Evolutionary conservation across 2,888 invertebrate species (phyloP).

Genomic region (Athalia rosae): DNA sequence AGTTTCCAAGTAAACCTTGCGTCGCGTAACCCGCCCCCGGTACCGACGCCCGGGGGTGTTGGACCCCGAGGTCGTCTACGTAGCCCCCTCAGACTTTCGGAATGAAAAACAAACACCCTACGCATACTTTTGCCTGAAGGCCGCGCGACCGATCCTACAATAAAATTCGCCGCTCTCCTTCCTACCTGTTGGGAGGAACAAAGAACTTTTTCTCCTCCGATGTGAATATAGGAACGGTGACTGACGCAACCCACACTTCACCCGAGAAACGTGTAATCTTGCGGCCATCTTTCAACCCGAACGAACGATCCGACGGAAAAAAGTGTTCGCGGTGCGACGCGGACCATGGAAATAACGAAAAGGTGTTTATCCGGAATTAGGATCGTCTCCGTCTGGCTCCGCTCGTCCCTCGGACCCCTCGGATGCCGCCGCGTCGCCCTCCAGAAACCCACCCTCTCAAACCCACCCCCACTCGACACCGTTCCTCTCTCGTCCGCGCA

Average conservation of each 20-base stretch:
- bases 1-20: conserved; percentile 46
- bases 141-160: no score
- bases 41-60: neutral
- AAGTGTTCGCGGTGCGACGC: neutral
- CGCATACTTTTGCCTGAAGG: neutral
- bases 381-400: conserved; percentile 45
- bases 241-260: neutral
- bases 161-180: neutral
- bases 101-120: conserved; percentile 34
- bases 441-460: neutral
- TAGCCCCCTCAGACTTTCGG: neutral
- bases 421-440: no score
- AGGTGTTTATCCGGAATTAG: conserved; percentile 72
- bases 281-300: neutral
- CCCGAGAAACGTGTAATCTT: neutral
- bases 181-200: conserved; percentile 20
- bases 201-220: neutral
- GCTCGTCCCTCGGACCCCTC: neutral
- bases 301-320: neutral
- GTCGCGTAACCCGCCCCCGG: conserved; percentile 31
- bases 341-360: conserved; percentile 68
- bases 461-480: neutral
- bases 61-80: conserved; percentile 20
- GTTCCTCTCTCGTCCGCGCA: conserved; percentile 20
- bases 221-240: neutral